These are phyloP conservation scores for Ctenodactylus gundi DNA, from an alignment of 2,113 vertebrate species.

Conservation along the genomic window DNA sequence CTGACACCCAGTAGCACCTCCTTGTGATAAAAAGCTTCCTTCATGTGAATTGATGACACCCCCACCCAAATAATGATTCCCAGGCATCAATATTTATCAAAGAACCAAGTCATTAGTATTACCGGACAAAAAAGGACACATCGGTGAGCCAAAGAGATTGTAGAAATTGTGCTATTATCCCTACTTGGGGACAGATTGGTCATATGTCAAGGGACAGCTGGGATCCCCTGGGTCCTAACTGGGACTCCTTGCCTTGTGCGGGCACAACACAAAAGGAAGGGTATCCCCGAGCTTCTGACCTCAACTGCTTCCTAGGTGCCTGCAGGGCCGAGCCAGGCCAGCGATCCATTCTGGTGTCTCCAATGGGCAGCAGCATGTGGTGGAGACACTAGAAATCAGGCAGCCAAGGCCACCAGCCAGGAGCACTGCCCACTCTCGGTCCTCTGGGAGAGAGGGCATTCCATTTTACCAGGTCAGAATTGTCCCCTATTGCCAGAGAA, in stretches of 20 bases:
- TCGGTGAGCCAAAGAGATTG: neutral
- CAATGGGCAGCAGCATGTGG: fast-evolving
- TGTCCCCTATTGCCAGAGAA: neutral
- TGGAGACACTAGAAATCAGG: fast-evolving
- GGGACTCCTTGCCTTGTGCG: neutral
- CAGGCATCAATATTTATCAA: neutral
- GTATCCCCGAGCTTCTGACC: neutral
- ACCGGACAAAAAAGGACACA: neutral
- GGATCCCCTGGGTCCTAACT: neutral
- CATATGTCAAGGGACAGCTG: neutral
- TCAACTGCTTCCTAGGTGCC: neutral
- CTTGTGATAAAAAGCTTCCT: neutral
- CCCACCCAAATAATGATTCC: too few relatives aligned
- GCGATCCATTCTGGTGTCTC: fast-evolving
- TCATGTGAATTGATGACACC: neutral
- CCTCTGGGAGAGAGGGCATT: neutral
- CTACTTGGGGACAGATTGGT: neutral
- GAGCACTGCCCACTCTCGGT: neutral
- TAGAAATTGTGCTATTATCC: neutral
- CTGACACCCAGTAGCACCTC: too few relatives aligned
- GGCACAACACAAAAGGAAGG: neutral
- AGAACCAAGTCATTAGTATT: neutral
- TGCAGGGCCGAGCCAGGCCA: neutral
- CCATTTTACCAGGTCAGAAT: neutral
- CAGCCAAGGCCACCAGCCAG: too few relatives aligned